Percentiles rank a stretch among this genome's conserved stretches.
Conservation (phyloP, 1,140 invertebrate genomes). For the Heliconius himera region DNA sequence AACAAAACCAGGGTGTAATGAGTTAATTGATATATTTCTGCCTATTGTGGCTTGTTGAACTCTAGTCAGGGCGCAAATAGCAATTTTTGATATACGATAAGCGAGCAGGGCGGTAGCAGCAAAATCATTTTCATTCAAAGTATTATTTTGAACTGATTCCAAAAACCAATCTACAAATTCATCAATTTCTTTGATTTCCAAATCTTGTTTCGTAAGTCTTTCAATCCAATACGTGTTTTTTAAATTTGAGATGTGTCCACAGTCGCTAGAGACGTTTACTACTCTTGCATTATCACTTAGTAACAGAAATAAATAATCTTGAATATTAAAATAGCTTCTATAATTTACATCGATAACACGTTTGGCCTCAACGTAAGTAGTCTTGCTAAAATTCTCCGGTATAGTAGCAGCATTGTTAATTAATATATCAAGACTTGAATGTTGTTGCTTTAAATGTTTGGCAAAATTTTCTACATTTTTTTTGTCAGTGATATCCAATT, state of each 20-base stretch:
- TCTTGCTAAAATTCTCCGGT: slow-evolving; percentile 82
- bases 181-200: slow-evolving; percentile 80
- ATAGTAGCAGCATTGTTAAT: slow-evolving; percentile 91
- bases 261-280: slow-evolving; percentile 87
- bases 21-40: slow-evolving; percentile 47
- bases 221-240: neutral
- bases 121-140: slow-evolving; percentile 44
- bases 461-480: slow-evolving; percentile 82
- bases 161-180: slow-evolving; percentile 52
- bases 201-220: slow-evolving; percentile 69
- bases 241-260: slow-evolving; percentile 80
- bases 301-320: slow-evolving; percentile 85
- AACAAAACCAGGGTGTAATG: slow-evolving; percentile 47
- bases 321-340: slow-evolving; percentile 74
- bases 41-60: slow-evolving; percentile 45
- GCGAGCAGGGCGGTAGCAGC: slow-evolving; percentile 27
- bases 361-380: slow-evolving; percentile 85
- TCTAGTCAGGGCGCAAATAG: slow-evolving; percentile 45
- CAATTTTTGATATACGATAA: slow-evolving; percentile 48
- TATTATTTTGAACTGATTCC: slow-evolving; percentile 43
- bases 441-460: slow-evolving; percentile 82
- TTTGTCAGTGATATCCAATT: slow-evolving; percentile 84
- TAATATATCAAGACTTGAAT: slow-evolving; percentile 89
- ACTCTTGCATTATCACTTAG: slow-evolving; percentile 86
- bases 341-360: slow-evolving; percentile 86